phyloP scores from a whole-genome alignment of 2,797 vertebrate species.

The Catamblyrhynchus diadema region DNA sequence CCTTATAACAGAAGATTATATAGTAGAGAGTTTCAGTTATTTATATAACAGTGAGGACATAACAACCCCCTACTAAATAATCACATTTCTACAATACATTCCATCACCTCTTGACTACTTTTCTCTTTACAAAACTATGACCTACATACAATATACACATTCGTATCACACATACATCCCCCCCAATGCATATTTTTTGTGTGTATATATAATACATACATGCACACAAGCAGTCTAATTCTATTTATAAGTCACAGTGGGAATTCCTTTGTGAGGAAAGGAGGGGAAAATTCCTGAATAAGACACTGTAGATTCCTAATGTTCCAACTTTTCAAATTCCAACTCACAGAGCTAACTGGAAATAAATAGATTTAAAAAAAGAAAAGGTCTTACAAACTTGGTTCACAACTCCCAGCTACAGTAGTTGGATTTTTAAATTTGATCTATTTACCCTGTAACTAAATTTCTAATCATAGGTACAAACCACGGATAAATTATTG shows the following conservation, averaged over 20 bases:
- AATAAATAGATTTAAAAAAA: constrained; percentile 69
- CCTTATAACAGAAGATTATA: constrained; percentile 73
- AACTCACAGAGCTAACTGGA: constrained; percentile 76
- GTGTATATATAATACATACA: constrained; percentile 78
- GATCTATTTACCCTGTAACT: constrained; percentile 81
- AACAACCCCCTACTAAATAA: constrained; percentile 73
- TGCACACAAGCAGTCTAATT: constrained; percentile 78
- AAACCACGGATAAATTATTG: constrained; percentile 79
- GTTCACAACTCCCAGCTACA: constrained; percentile 76
- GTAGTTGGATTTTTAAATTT: constrained; percentile 73
- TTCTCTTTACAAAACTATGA: constrained; percentile 71
- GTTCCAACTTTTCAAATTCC: constrained; percentile 74
- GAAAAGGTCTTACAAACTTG: constrained; percentile 73
- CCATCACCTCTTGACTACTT: constrained; percentile 70
- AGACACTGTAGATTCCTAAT: constrained; percentile 77
- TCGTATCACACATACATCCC: constrained; percentile 71
- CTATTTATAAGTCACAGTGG: constrained; percentile 82
- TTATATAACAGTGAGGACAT: constrained; percentile 72
- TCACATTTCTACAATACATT: constrained; percentile 76
- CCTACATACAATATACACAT: constrained; percentile 75
- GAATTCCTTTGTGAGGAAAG: constrained; percentile 80
- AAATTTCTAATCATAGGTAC: constrained; percentile 77
- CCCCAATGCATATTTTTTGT: constrained; percentile 77
- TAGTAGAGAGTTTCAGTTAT: constrained; percentile 73
- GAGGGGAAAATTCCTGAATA: constrained; percentile 76